Base-by-base conservation (phyloP, 2,113 vertebrate species). In the Hemibagrus wyckioides region DNA sequence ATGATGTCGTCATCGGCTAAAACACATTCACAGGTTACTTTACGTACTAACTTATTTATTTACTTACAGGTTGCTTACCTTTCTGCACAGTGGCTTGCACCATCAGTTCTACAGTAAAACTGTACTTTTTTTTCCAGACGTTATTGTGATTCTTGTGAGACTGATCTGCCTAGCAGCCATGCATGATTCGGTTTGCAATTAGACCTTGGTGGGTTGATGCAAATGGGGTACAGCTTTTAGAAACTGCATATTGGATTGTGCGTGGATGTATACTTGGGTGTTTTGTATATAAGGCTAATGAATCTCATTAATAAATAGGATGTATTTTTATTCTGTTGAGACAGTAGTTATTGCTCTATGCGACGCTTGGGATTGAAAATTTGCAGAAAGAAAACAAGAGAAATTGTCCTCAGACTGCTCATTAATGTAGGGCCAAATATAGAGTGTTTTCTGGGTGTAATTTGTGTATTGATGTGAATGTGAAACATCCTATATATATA, bases 271-370 rank as follows among this genome's bases (percentile, higher is more conserved):
- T 77, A 41, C 30, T 54, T 79, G 57, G 57, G n/a, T 52, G 33
- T 54, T 79, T n/a, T 87, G 71, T 79, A 30, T 87, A 63, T 65
- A 48, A 87, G 57, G 54, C 80, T 87, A 65, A 76, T 83, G 30
- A 50, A 87, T 82, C 50, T 57, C 30, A 19, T 80, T 52, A 41
- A 86, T 8, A 48, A 39, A 10, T 57, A 71, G 76, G 33, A 28
- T 36, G 33, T 30, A 39, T 76, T 82, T 87, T 86, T 76, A 83
- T 76, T 75, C 25, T 75, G 80, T 76, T 87, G 86, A 77, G 15
- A 77, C 71, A 54, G 86, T 39, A 48, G 41, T 87, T 87, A n/a
- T 33, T 82, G 39, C 2, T 82, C 54, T 25, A 36, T 33, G 71
- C 5, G 21, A 57, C 36, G 3, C 50, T 59, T 81, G 50, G 15